Percentiles rank a stretch among this genome's conserved stretches.
phyloP scores from a whole-genome alignment of 92 coral and sea anemone species.

The Zoanthus sansibaricus region DNA sequence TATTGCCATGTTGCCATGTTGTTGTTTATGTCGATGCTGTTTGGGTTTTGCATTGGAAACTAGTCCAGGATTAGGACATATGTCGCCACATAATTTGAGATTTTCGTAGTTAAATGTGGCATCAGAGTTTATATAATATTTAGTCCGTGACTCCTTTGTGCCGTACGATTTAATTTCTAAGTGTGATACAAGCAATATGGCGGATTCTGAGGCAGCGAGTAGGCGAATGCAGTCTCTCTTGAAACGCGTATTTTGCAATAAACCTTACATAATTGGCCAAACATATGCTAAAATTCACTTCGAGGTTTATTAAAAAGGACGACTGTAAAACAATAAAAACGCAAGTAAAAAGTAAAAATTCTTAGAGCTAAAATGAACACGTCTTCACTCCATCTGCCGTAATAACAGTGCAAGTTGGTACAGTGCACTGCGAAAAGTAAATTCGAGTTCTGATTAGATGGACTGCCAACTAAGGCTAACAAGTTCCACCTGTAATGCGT shows the following conservation, averaged over 20 bases:
- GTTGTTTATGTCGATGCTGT: not conserved
- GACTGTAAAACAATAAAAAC: not conserved
- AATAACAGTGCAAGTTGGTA: too few species aligned
- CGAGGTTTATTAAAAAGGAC: not conserved
- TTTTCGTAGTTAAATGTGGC: not conserved
- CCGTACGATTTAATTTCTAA: not conserved
- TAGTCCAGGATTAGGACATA: not conserved
- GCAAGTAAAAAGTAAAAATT: not conserved
- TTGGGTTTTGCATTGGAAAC: slow-evolving; percentile 11
- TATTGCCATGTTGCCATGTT: slow-evolving; percentile 2
- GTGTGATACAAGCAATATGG: not conserved
- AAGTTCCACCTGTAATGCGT: too few species aligned
- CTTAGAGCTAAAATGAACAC: not conserved
- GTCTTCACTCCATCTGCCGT: not conserved
- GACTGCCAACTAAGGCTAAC: too few species aligned
- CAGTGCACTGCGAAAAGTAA: too few species aligned
- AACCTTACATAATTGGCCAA: not conserved
- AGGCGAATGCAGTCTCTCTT: not conserved
- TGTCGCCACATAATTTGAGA: not conserved
- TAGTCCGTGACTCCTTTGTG: not conserved
- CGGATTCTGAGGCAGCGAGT: not conserved
- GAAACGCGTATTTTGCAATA: not conserved
- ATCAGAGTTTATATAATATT: not conserved
- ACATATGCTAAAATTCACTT: not conserved
- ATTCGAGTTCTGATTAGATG: too few species aligned